Evolutionary conservation across 1,140 invertebrate species (phyloP).

Genomic region (Meteorus sp.): DNA sequence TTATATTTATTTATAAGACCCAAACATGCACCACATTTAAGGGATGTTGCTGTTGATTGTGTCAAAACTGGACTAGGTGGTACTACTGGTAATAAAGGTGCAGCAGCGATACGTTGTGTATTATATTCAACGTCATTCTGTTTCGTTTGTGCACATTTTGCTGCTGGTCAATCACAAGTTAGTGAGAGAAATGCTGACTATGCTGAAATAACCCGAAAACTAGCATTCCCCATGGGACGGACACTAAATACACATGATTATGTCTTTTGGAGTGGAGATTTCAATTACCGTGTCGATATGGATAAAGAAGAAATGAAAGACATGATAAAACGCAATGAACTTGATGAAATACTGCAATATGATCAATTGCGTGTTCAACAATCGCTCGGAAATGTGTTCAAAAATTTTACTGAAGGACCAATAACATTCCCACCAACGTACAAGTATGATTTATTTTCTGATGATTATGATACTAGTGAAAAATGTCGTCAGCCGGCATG

Average conservation of each 20-base stretch:
- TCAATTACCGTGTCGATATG: slow-evolving; percentile 98
- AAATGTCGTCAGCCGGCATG: slow-evolving; percentile 96
- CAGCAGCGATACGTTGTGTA: slow-evolving; percentile 91
- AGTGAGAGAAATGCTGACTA: slow-evolving; percentile 95
- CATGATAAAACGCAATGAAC: slow-evolving; percentile 77
- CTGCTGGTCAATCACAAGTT: slow-evolving; percentile 97
- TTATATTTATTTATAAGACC: slow-evolving; percentile 93
- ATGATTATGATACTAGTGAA: slow-evolving; percentile 99
- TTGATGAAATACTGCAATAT: slow-evolving; percentile 74
- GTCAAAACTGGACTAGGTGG: slow-evolving; percentile 98
- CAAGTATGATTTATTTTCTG: slow-evolving; percentile 98
- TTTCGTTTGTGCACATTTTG: slow-evolving; percentile 98
- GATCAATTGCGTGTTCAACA: slow-evolving; percentile 90
- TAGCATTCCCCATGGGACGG: slow-evolving; percentile 91
- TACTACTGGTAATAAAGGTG: slow-evolving; percentile 94
- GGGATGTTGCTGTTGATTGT: slow-evolving; percentile 91
- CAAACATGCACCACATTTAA: slow-evolving; percentile 81
- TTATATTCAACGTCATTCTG: slow-evolving; percentile 92
- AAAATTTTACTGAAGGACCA: slow-evolving; percentile 90
- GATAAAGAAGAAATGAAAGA: slow-evolving; percentile 93
- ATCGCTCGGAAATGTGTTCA: slow-evolving; percentile 85
- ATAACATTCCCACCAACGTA: slow-evolving; percentile 96
- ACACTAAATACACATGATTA: slow-evolving; percentile 95
- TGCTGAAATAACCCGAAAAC: slow-evolving; percentile 90
- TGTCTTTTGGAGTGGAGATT: slow-evolving; percentile 99